These are phyloP conservation scores for Nycticebus coucang DNA, from an alignment of 2,113 vertebrate species.

Conservation along the genomic window DNA sequence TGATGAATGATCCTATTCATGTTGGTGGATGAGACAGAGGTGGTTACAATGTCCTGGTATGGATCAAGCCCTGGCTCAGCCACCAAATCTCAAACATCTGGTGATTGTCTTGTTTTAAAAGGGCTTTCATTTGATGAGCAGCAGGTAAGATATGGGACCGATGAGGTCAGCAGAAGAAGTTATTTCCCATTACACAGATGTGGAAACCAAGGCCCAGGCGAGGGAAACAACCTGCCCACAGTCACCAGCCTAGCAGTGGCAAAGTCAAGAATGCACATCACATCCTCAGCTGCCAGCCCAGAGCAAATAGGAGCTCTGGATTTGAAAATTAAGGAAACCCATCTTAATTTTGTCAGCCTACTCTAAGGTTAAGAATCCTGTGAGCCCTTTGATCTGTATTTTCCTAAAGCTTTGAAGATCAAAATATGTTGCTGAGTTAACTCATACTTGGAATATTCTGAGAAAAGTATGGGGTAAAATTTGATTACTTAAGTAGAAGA, in stretches of 20 bases:
- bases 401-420: background rate
- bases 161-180: background rate
- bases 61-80: background rate
- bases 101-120: background rate
- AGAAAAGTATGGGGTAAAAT: background rate
- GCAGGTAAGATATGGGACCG: background rate
- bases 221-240: background rate
- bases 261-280: background rate
- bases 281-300: background rate
- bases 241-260: background rate
- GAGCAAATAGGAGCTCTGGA: rapidly evolving
- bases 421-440: too few relatives aligned
- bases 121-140: background rate
- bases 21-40: background rate
- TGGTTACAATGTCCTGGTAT: background rate
- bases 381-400: background rate
- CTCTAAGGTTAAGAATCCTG: background rate
- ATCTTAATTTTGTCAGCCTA: background rate
- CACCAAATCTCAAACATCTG: background rate
- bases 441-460: background rate
- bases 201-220: background rate
- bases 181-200: background rate
- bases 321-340: rapidly evolving
- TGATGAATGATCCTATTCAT: rapidly evolving
- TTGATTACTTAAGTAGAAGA: background rate